A percentile compares a stretch with the other conserved stretches of the same genome.
Conservation (phyloP, 2,888 invertebrate species). For the Oscheius sp. region DNA sequence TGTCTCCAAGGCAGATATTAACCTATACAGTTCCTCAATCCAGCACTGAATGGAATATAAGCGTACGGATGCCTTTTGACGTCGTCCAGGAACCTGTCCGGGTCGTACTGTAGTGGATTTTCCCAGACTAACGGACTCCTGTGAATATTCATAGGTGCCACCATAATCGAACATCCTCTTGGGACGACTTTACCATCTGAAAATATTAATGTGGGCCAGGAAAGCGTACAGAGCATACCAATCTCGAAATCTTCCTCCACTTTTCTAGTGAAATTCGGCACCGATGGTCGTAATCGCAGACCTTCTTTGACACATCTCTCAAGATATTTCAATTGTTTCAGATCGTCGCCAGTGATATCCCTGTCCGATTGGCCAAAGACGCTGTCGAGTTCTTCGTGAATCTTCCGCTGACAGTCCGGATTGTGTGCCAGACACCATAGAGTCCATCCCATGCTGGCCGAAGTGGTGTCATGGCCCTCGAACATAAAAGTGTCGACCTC, state of each 20-base stretch:
- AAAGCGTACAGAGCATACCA: constrained; percentile 33
- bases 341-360: constrained; percentile 70
- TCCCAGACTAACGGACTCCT: constrained; percentile 40
- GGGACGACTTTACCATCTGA: constrained; percentile 51
- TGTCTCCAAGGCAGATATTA: neutral
- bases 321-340: constrained; percentile 61
- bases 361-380: constrained; percentile 68
- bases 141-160: constrained; percentile 54
- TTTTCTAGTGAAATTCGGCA: constrained; percentile 56
- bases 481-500: constrained; percentile 77
- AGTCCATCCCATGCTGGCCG: constrained; percentile 75
- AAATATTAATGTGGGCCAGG: neutral
- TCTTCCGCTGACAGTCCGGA: constrained; percentile 74
- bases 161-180: constrained; percentile 45
- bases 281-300: constrained; percentile 61
- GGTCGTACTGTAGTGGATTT: constrained; percentile 43
- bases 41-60: constrained; percentile 76
- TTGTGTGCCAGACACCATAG: constrained; percentile 74
- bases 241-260: constrained; percentile 69
- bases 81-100: constrained; percentile 53
- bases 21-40: constrained; percentile 76
- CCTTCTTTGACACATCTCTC: constrained; percentile 63
- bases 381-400: constrained; percentile 69
- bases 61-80: constrained; percentile 74
- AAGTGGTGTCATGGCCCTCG: constrained; percentile 76